Evolutionary conservation across 2,888 invertebrate genomes (phyloP).

Genomic region (Romanomermis culicivorax): DNA sequence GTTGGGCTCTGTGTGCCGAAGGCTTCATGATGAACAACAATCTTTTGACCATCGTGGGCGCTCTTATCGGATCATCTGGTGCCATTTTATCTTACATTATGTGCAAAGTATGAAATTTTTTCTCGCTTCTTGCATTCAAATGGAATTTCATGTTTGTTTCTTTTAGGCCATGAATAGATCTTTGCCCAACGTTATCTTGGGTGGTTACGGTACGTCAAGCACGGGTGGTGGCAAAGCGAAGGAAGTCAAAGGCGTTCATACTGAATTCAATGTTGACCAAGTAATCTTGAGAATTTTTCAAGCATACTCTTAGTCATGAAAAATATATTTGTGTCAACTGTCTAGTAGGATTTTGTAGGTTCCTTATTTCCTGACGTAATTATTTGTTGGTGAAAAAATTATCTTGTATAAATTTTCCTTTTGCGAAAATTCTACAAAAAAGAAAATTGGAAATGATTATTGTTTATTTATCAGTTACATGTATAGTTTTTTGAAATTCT

Average conservation of each 20-base stretch:
- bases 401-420: too few species aligned
- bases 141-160: background rate
- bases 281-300: slow-evolving; percentile 12
- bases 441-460: too few species aligned
- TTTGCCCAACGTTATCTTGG: slow-evolving; percentile 63
- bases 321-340: background rate
- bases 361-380: too few species aligned
- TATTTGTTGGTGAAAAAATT: too few species aligned
- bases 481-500: background rate
- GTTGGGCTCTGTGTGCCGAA: slow-evolving; percentile 79
- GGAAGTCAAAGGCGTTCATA: slow-evolving; percentile 54
- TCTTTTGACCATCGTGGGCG: slow-evolving; percentile 71
- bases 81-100: slow-evolving; percentile 79
- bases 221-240: slow-evolving; percentile 51
- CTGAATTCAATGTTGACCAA: slow-evolving; percentile 50
- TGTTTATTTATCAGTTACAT: too few species aligned
- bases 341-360: too few species aligned
- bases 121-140: background rate
- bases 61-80: slow-evolving; percentile 69
- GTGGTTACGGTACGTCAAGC: slow-evolving; percentile 58
- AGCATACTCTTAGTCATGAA: too few species aligned
- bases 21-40: slow-evolving; percentile 82
- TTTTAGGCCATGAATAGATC: slow-evolving; percentile 46
- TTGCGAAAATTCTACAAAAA: too few species aligned
- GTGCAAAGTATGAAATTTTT: slow-evolving; percentile 47